A percentile compares a stretch with the other conserved stretches of the same genome.
Conservation (phyloP, 1,140 invertebrate species). For the Cecropterus lyciades region DNA sequence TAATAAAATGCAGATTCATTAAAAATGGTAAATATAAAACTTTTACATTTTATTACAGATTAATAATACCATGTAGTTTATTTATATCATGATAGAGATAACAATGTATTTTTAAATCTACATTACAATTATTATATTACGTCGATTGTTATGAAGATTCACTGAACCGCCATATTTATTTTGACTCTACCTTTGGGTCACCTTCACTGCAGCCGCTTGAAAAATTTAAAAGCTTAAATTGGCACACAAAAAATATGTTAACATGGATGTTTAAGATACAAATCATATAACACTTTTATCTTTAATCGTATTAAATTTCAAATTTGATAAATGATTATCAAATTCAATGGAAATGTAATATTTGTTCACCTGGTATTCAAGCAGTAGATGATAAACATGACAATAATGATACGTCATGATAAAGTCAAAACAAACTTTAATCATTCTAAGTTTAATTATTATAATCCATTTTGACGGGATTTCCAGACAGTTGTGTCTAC, state of each 20-base stretch:
- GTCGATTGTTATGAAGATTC: background rate
- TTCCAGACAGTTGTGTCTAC: background rate
- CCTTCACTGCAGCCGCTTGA: background rate
- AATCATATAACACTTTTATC: background rate
- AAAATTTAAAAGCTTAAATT: slow-evolving; percentile 1
- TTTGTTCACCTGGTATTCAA: too few relatives aligned
- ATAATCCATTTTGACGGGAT: background rate
- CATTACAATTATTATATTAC: background rate
- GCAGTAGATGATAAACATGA: too few relatives aligned
- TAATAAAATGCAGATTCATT: too few relatives aligned
- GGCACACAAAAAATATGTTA: background rate
- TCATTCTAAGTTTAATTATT: too few relatives aligned
- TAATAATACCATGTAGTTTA: too few relatives aligned
- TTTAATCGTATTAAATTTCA: background rate
- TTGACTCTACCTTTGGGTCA: slow-evolving; percentile 1
- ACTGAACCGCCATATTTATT: background rate
- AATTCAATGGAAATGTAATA: too few relatives aligned
- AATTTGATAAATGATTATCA: too few relatives aligned
- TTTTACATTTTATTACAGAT: too few relatives aligned
- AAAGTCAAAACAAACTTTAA: too few relatives aligned
- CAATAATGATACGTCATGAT: too few relatives aligned
- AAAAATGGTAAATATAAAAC: too few relatives aligned
- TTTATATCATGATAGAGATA: too few relatives aligned
- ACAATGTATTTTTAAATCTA: background rate
- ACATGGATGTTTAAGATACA: background rate